Conservation (phyloP, 2,888 invertebrate genomes). For the Pherbina coryleti region DNA sequence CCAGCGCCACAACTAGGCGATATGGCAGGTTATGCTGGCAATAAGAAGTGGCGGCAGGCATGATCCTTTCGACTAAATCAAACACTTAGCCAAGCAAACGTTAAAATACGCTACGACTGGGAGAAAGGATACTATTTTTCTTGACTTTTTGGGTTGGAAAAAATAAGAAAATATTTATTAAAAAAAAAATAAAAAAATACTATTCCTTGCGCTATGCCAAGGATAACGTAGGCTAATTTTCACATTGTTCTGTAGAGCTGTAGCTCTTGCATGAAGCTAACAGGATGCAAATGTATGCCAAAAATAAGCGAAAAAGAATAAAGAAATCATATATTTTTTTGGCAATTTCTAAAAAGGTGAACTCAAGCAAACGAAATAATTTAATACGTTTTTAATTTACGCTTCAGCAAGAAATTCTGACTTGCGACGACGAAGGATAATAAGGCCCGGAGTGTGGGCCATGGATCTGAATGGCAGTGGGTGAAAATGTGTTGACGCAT, state of each 20-base stretch:
- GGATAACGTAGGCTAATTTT: conserved; percentile 54
- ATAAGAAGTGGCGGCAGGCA: background rate
- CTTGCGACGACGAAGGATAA: background rate
- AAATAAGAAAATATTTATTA: background rate
- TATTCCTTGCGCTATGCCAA: background rate
- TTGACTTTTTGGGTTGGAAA: conserved; percentile 1
- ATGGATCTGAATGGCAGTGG: background rate
- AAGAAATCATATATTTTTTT: conserved; percentile 39
- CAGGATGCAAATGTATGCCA: background rate
- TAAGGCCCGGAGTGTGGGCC: background rate
- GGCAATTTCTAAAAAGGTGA: conserved; percentile 52
- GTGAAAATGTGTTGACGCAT: conserved; percentile 20
- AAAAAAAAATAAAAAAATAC: background rate
- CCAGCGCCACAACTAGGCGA: background rate
- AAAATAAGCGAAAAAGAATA: background rate
- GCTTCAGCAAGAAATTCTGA: conserved; percentile 10
- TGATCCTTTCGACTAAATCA: conserved; percentile 39
- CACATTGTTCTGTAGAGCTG: conserved; percentile 48
- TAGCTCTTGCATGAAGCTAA: conserved; percentile 43
- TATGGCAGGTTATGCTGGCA: conserved; percentile 41
- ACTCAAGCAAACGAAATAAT: conserved; percentile 59
- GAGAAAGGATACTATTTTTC: conserved; percentile 22
- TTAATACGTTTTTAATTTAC: conserved; percentile 44
- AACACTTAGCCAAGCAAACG: conserved; percentile 32
- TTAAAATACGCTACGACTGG: background rate